Conservation (phyloP, 2,113 vertebrate genomes). For the Octodon degus region DNA sequence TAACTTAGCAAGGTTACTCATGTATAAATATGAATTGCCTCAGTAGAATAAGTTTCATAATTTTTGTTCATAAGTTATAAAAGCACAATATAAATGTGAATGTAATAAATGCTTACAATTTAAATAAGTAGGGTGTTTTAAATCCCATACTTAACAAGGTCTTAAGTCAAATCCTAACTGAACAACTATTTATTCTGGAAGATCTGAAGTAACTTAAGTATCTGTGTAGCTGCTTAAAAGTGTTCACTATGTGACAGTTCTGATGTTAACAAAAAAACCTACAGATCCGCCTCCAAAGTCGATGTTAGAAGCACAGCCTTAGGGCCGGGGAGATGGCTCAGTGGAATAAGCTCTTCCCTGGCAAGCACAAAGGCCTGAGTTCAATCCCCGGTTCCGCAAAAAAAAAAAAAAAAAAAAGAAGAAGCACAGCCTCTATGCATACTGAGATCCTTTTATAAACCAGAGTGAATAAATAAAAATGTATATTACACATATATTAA, state of each 20-base stretch:
- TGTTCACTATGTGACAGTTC: neutral
- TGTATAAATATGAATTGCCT: neutral
- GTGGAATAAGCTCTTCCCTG: too few relatives aligned
- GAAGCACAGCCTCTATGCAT: neutral
- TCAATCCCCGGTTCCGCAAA: too few relatives aligned
- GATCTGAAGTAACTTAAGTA: neutral
- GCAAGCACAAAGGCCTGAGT: too few relatives aligned
- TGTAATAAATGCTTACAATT: neutral
- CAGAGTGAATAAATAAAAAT: neutral
- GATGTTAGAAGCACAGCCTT: neutral
- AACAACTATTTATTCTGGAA: neutral
- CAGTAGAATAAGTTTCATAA: neutral
- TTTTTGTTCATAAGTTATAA: neutral
- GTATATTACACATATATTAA: neutral
- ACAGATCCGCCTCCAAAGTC: neutral
- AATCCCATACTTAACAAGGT: constrained; percentile 52
- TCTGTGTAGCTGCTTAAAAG: neutral
- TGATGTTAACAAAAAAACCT: constrained; percentile 49
- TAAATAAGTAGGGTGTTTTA: constrained; percentile 13
- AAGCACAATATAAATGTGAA: neutral
- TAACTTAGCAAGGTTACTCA: neutral
- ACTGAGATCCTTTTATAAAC: neutral
- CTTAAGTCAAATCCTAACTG: constrained; percentile 17
- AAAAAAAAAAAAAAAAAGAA: too few relatives aligned
- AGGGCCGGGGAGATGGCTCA: too few relatives aligned